Evolutionary conservation across 2,113 vertebrate genomes (phyloP).

Genomic region (Malurus alboscapulatus): DNA sequence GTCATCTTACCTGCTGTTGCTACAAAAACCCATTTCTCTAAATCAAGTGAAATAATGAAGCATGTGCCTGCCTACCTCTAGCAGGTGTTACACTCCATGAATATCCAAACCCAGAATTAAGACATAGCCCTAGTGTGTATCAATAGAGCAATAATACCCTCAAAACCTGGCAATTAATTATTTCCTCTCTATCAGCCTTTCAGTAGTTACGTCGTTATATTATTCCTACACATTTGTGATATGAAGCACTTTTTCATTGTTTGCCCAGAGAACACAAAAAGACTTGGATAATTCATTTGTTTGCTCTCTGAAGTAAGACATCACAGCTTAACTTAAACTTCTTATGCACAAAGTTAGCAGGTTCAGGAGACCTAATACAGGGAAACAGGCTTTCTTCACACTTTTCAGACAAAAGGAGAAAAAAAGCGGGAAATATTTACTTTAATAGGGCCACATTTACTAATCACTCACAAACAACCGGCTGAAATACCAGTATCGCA

Average conservation of each 20-base stretch:
- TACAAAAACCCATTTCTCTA: not conserved
- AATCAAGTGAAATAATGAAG: not conserved
- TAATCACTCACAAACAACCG: not conserved
- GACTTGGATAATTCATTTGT: not conserved
- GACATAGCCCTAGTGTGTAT: not conserved
- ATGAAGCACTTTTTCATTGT: rapidly evolving
- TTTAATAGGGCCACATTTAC: not conserved
- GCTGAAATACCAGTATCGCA: not conserved
- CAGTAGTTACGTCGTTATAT: not conserved
- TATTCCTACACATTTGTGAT: not conserved
- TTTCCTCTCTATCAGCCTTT: not conserved
- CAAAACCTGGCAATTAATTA: not conserved
- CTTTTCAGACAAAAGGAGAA: not conserved
- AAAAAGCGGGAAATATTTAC: rapidly evolving
- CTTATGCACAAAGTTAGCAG: not conserved
- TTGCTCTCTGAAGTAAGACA: not conserved
- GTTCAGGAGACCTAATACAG: not conserved
- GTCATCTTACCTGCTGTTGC: not conserved
- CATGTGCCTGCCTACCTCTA: not conserved
- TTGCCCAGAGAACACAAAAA: not conserved
- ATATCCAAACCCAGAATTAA: not conserved
- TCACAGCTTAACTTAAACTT: not conserved
- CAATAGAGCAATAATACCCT: not conserved
- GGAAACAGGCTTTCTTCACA: not conserved
- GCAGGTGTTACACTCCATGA: not conserved